Conservation (phyloP, 1,140 invertebrate species). For the Luehdorfia chinensis region DNA sequence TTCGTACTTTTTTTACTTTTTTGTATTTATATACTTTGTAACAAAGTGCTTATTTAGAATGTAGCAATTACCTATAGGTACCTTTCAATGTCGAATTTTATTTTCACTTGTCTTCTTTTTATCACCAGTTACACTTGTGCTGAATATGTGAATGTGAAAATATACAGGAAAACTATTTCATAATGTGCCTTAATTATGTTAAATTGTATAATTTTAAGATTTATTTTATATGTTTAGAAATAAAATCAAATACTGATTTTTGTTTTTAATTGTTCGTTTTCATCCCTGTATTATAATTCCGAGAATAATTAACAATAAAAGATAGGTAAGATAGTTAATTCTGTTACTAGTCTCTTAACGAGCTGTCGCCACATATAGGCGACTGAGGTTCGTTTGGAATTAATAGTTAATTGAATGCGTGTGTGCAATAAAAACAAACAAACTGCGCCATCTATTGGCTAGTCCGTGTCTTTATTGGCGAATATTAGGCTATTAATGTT, state of each 20-base stretch:
- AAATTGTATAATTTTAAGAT: conserved; percentile 51
- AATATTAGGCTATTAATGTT: too few relatives aligned
- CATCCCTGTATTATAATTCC: too few relatives aligned
- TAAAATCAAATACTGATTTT: conserved; percentile 35
- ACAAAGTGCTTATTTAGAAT: not conserved
- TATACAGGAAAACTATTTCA: conserved; percentile 32
- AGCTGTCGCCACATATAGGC: too few relatives aligned
- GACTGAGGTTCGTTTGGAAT: too few relatives aligned
- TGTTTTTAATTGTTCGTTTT: too few relatives aligned
- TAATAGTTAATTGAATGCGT: too few relatives aligned
- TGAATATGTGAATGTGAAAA: conserved; percentile 17
- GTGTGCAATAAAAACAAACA: too few relatives aligned
- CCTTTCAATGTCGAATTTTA: conserved; percentile 24
- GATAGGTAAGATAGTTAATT: too few relatives aligned
- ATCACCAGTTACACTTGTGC: conserved; percentile 12
- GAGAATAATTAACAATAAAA: too few relatives aligned
- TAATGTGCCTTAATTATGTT: conserved; percentile 71
- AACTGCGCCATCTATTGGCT: too few relatives aligned
- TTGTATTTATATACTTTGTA: conserved; percentile 14
- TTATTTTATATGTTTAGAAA: conserved; percentile 43
- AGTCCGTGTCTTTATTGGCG: too few relatives aligned
- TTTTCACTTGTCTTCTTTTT: conserved; percentile 25
- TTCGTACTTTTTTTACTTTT: not conserved
- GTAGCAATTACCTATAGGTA: not conserved
- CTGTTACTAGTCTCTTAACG: too few relatives aligned